Conservation (phyloP, 2,113 vertebrate species). For the Fukomys damarensis region DNA sequence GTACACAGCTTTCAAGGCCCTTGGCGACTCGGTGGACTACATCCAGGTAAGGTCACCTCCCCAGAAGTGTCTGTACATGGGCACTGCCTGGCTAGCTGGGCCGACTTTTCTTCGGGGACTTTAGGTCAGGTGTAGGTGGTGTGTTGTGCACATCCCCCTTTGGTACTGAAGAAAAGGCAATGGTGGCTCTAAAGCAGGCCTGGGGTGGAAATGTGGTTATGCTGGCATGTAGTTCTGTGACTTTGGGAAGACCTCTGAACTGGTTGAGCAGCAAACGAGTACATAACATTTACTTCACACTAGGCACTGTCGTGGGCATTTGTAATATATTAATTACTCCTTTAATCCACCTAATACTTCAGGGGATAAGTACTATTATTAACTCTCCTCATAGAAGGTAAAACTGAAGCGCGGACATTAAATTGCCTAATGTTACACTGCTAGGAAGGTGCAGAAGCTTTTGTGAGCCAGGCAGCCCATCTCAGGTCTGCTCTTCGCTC, state of each 20-base stretch:
- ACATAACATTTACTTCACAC: neutral
- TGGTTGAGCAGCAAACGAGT: neutral
- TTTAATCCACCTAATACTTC: neutral
- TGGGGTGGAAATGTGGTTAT: neutral
- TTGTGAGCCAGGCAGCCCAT: neutral
- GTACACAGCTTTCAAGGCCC: conserved; percentile 98
- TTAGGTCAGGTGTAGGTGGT: neutral
- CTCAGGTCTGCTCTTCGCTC: neutral
- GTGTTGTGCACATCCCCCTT: neutral
- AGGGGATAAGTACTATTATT: neutral
- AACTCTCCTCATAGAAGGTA: neutral
- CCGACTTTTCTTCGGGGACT: neutral
- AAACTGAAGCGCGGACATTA: neutral
- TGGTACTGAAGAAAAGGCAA: neutral
- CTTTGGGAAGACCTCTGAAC: neutral
- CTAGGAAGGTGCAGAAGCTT: neutral
- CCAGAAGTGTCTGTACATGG: neutral
- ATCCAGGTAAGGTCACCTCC: conserved; percentile 91
- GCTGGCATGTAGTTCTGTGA: neutral
- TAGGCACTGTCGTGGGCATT: neutral
- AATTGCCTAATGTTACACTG: neutral
- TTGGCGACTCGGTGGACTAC: conserved; percentile 96
- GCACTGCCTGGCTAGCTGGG: neutral
- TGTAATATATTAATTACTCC: neutral
- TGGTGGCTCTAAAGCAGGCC: neutral